Percentiles rank a stretch among this genome's conserved stretches.
Evolutionary conservation across 2,113 vertebrate species (phyloP).

Genomic region (Psittacus erithacus): DNA sequence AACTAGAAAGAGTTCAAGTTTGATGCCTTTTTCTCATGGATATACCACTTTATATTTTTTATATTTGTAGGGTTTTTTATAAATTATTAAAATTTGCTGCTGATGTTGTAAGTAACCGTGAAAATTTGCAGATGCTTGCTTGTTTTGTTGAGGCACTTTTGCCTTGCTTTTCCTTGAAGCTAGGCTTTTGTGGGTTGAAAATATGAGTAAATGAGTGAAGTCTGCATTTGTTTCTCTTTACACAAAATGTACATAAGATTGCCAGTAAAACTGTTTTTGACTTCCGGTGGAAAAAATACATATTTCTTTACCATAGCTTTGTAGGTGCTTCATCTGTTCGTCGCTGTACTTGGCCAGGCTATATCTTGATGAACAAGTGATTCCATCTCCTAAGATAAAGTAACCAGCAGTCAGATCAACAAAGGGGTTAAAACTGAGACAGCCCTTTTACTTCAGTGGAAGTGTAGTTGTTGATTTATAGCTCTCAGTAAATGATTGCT

Average conservation of each 20-base stretch:
- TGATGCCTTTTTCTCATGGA: neutral
- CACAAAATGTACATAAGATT: neutral
- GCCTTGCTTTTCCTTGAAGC: neutral
- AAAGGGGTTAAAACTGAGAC: conserved; percentile 73
- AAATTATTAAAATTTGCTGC: neutral
- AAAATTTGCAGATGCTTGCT: neutral
- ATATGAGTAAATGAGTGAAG: neutral
- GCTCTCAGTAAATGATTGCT: conserved; percentile 79
- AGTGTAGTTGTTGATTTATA: conserved; percentile 69
- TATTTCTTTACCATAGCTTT: neutral
- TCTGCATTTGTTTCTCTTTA: neutral
- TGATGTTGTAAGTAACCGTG: neutral
- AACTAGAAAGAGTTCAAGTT: neutral
- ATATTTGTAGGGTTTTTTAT: neutral
- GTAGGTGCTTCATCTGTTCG: neutral
- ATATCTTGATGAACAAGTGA: neutral
- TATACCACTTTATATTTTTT: neutral
- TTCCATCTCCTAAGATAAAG: neutral
- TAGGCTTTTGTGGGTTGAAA: neutral
- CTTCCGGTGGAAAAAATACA: neutral
- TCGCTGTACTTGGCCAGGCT: neutral
- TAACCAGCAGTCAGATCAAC: neutral
- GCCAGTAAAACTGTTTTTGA: neutral
- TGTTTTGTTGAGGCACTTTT: neutral
- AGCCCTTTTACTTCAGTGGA: conserved; percentile 33